These are phyloP conservation scores for Arothron firmamentum DNA, from an alignment of 2,113 vertebrate genomes.

Conservation along the genomic window DNA sequence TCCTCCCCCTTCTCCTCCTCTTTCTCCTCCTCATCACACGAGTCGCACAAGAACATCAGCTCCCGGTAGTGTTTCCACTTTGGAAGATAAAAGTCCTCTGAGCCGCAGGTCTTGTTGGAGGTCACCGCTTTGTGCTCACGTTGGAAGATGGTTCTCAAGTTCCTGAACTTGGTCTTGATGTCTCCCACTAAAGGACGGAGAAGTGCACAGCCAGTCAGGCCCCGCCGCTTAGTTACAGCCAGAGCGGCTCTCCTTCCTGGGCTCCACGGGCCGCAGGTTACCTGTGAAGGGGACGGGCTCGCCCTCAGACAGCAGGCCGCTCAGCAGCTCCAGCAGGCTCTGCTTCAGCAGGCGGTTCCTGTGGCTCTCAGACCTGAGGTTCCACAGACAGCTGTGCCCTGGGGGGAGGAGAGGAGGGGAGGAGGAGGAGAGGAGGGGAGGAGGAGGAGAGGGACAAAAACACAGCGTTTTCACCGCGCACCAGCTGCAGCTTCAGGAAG, in stretches of 20 bases:
- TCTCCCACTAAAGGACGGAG: constrained; percentile 45
- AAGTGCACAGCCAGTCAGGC: neutral
- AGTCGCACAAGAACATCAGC: constrained; percentile 62
- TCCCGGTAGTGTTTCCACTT: constrained; percentile 57
- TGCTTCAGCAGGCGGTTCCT: constrained; percentile 47
- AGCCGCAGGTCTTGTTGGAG: constrained; percentile 52
- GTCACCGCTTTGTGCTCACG: constrained; percentile 55
- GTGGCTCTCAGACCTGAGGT: constrained; percentile 51
- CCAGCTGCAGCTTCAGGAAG: too few species aligned
- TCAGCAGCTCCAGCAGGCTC: constrained; percentile 48
- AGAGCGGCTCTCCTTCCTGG: too few species aligned
- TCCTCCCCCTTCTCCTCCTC: too few species aligned
- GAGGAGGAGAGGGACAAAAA: neutral
- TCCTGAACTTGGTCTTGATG: constrained; percentile 64
- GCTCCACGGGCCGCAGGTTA: constrained; percentile 2
- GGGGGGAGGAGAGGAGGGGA: neutral
- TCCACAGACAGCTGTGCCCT: constrained; percentile 63
- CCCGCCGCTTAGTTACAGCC: too few species aligned
- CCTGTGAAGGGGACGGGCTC: constrained; percentile 47
- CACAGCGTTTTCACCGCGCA: too few species aligned
- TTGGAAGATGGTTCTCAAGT: constrained; percentile 62
- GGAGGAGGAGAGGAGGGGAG: too few species aligned
- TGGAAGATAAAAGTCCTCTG: constrained; percentile 54
- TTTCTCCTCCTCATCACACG: constrained; percentile 52
- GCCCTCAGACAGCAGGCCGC: constrained; percentile 36